These are phyloP conservation scores for Horisme vitalbata DNA, from an alignment of 2,888 invertebrate species.

Conservation along the genomic window DNA sequence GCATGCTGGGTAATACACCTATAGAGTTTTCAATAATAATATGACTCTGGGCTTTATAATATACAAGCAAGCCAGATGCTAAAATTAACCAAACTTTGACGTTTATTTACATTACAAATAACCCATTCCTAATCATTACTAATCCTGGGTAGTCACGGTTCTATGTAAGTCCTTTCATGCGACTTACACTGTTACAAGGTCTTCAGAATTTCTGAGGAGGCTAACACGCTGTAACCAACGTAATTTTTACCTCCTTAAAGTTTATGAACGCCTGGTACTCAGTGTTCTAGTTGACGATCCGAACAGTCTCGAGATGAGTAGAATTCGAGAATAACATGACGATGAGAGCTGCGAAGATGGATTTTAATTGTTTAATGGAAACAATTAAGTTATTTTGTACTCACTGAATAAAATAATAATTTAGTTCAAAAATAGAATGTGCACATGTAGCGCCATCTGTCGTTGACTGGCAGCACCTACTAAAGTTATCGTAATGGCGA, in stretches of 20 bases:
- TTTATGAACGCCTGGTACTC: conserved; percentile 65
- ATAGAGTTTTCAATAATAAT: neutral
- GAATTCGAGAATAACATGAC: conserved; percentile 44
- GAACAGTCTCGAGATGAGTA: conserved; percentile 62
- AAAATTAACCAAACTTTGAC: conserved; percentile 20
- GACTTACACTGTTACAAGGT: conserved; percentile 54
- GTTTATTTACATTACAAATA: conserved; percentile 8
- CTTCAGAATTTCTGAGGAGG: conserved; percentile 49
- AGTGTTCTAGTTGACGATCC: conserved; percentile 82
- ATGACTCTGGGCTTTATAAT: neutral
- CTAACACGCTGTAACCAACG: conserved; percentile 36
- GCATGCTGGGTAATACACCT: conserved; percentile 14
- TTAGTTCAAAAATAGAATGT: conserved; percentile 11
- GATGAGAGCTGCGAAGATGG: conserved; percentile 24
- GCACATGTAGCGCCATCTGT: conserved; percentile 65
- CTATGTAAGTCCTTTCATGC: conserved; percentile 50
- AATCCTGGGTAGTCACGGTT: conserved; percentile 34
- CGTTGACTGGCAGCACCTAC: conserved; percentile 59
- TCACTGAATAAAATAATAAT: neutral
- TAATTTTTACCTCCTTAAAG: conserved; percentile 43
- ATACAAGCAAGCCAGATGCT: no score
- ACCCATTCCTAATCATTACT: conserved; percentile 28
- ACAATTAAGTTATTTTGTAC: conserved; percentile 3
- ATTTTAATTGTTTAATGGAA: conserved; percentile 5
- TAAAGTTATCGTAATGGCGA: conserved; percentile 21